Percentiles rank a stretch among this genome's conserved stretches.
Evolutionary conservation across 2,888 invertebrate species (phyloP).

Genomic region (Lithophane semibrunnea): DNA sequence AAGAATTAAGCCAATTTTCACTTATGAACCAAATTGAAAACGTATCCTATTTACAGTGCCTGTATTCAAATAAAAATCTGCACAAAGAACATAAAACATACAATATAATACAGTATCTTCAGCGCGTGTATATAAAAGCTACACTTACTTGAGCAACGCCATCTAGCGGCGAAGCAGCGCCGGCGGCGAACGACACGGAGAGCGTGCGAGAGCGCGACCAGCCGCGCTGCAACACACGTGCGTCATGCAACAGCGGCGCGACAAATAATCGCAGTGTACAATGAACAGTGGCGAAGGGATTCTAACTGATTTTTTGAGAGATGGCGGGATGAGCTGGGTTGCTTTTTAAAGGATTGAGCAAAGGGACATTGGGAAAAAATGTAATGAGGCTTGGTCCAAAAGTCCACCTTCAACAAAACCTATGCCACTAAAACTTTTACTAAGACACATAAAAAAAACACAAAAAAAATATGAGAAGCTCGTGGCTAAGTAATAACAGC

Average conservation of each 20-base stretch:
- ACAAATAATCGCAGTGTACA: constrained; percentile 58
- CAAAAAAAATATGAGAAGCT: too few species aligned
- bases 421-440: neutral
- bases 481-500: too few species aligned
- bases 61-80: constrained; percentile 8
- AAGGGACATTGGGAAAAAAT: neutral
- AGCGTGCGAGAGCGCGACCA: constrained; percentile 97
- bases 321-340: neutral
- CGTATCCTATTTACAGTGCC: constrained; percentile 10
- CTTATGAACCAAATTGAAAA: too few species aligned
- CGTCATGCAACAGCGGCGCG: constrained; percentile 78
- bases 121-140: constrained; percentile 56
- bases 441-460: neutral
- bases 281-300: constrained; percentile 36
- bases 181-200: constrained; percentile 96
- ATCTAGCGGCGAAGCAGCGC: constrained; percentile 95
- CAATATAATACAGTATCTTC: constrained; percentile 27
- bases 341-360: neutral
- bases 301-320: neutral
- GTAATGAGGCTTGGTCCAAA: neutral
- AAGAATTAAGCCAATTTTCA: neutral
- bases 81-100: constrained; percentile 20
- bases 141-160: constrained; percentile 90
- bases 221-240: constrained; percentile 92
- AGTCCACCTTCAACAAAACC: too few species aligned